A percentile compares a stretch with the other conserved stretches of the same genome.
These are phyloP conservation scores for Caenorhabditis sp. DNA, from an alignment of 2,888 invertebrate genomes.

Conservation along the genomic window DNA sequence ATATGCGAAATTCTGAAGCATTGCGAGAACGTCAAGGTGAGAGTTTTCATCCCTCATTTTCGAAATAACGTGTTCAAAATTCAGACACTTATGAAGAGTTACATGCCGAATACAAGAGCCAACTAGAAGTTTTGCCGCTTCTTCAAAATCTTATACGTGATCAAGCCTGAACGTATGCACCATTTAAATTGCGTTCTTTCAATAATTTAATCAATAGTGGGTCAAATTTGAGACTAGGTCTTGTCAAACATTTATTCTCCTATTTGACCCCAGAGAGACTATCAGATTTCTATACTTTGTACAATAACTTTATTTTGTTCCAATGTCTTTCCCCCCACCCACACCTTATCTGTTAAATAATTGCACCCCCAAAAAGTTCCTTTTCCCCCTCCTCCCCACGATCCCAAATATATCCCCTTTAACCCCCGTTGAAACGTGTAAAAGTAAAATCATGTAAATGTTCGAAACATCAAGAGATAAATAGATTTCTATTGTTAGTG, in stretches of 20 bases:
- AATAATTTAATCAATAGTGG: neutral
- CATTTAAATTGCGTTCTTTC: neutral
- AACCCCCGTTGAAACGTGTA: neutral
- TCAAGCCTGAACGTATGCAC: neutral
- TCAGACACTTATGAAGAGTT: conserved; percentile 5
- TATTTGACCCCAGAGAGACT: neutral
- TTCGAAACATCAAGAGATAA: neutral
- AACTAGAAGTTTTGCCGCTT: conserved; percentile 4
- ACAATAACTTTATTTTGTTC: neutral
- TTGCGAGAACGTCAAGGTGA: conserved; percentile 9
- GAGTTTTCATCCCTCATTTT: neutral
- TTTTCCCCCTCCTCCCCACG: neutral
- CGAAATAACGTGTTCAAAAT: neutral
- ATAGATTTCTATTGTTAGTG: neutral
- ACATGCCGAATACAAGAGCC: conserved; percentile 20
- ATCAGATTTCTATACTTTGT: neutral
- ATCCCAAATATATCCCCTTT: neutral
- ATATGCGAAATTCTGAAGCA: conserved; percentile 19
- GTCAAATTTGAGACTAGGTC: no score
- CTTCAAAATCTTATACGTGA: neutral
- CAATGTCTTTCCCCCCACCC: neutral
- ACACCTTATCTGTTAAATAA: neutral
- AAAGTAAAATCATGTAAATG: neutral
- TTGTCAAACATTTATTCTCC: no score
- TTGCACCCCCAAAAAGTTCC: neutral